These are phyloP conservation scores for Alligator mississippiensis DNA, from an alignment of 2,113 vertebrate genomes.

Conservation along the genomic window DNA sequence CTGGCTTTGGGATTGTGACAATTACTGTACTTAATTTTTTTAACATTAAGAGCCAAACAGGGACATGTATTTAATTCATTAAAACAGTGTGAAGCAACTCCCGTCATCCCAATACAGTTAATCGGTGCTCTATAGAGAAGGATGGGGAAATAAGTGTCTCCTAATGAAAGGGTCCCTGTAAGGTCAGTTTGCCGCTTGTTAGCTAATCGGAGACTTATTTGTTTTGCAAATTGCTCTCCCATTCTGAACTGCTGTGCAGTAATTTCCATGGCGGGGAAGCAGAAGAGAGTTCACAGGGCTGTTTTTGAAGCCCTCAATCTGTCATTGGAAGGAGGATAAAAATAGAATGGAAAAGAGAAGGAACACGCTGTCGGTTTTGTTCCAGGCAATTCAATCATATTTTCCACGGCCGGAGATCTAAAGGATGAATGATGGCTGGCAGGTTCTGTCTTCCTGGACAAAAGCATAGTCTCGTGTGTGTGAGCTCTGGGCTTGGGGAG, in stretches of 20 bases:
- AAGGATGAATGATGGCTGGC: fast-evolving
- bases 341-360: conserved; percentile 36
- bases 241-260: conserved; percentile 35
- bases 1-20: conserved; percentile 54
- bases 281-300: conserved; percentile 52
- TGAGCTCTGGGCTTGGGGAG: neutral
- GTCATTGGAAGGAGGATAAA: conserved; percentile 39
- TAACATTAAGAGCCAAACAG: conserved; percentile 51
- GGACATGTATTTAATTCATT: conserved; percentile 69
- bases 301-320: conserved; percentile 57
- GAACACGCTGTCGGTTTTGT: neutral
- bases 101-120: conserved; percentile 56
- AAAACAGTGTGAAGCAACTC: conserved; percentile 47
- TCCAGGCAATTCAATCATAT: neutral
- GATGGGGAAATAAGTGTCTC: conserved; percentile 53
- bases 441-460: neutral
- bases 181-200: conserved; percentile 67
- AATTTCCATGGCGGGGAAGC: conserved; percentile 59
- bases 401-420: fast-evolving
- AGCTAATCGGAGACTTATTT: conserved; percentile 71
- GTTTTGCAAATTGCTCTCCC: conserved; percentile 76
- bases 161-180: conserved; percentile 72
- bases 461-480: fast-evolving
- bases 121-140: conserved; percentile 51
- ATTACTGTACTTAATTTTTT: conserved; percentile 52